Base-by-base conservation (phyloP, 2,797 vertebrate genomes). In the Masticophis lateralis region DNA sequence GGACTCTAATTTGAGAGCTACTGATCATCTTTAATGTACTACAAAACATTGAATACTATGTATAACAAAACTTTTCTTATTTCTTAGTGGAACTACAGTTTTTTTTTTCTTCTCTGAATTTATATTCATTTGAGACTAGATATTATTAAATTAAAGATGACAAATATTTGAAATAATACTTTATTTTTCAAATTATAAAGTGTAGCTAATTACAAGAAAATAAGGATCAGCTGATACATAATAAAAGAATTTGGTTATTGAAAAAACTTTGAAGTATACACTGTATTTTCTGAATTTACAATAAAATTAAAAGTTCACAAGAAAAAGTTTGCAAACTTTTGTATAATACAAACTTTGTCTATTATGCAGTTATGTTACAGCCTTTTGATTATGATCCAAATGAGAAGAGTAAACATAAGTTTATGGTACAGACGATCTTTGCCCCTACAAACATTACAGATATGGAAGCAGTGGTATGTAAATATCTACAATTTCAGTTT, bases 381-480 rank as follows among this genome's bases (percentile, higher is more conserved):
- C 99, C 99, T 87, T 99, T 99, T 95, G 99, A 99, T 95, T 99
- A 99, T 93, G 99, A 99, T 95, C 99, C 99, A 95, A 99, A 99
- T 91, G 99, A 99, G 98, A 99, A 99, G 97, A 99, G 99, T 98
- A 99, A 99, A 99, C 99, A 99, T 96, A 99, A 99, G 98, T 99
- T 99, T 96, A 99, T 99, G 99, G 99, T 99, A 97, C 99, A 99
- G 98, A 99, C 99, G 53, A 99, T 99, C 97, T 99, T 99, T 95
- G 99, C 99, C 89, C 99, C 99, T n/a, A 95, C 98, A 96, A 97
- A 98, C 95, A 97, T 98, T 96, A 96, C 98, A 96, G 99, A 99
- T 98, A 99, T 99, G 98, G 99, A 99, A 96, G 98, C 98, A 95
- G 98, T 99, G 99, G 99, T 99, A 96, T 98, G 99, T 97, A 93